phyloP scores from a whole-genome alignment of 2,888 invertebrate genomes.

The Hedya salicella region DNA sequence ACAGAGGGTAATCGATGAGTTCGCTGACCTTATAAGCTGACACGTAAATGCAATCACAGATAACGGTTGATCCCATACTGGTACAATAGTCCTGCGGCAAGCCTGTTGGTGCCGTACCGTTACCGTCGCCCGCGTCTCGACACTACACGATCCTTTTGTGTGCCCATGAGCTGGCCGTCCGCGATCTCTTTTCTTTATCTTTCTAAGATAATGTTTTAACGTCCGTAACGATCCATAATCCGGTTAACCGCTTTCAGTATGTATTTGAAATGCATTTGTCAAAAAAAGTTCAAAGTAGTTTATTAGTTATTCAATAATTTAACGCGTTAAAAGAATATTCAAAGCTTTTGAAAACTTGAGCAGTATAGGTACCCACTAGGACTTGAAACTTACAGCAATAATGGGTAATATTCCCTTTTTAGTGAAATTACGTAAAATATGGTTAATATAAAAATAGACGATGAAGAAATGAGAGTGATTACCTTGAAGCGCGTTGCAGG shows the following conservation, averaged over 20 bases:
- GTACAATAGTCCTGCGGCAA: conserved; percentile 52
- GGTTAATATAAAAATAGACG: background rate
- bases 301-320: too few relatives aligned
- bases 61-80: conserved; percentile 55
- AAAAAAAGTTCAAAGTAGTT: too few relatives aligned
- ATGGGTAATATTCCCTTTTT: too few relatives aligned
- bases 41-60: conserved; percentile 45
- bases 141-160: conserved; percentile 28
- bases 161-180: background rate
- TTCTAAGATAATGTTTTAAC: conserved; percentile 14
- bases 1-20: conserved; percentile 46
- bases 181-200: conserved; percentile 20
- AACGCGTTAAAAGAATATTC: too few relatives aligned
- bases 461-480: background rate
- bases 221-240: background rate
- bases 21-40: conserved; percentile 61
- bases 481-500: background rate
- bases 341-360: too few relatives aligned
- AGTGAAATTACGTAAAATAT: too few relatives aligned
- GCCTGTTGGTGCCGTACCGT: conserved; percentile 55
- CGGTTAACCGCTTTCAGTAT: conserved; percentile 6
- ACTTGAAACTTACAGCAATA: too few relatives aligned
- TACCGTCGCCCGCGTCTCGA: conserved; percentile 48
- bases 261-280: background rate
- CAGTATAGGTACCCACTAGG: too few relatives aligned